Percentiles rank a stretch among this genome's conserved stretches.
phyloP scores from a whole-genome alignment of 2,888 invertebrate species.

The Eulithis testata region DNA sequence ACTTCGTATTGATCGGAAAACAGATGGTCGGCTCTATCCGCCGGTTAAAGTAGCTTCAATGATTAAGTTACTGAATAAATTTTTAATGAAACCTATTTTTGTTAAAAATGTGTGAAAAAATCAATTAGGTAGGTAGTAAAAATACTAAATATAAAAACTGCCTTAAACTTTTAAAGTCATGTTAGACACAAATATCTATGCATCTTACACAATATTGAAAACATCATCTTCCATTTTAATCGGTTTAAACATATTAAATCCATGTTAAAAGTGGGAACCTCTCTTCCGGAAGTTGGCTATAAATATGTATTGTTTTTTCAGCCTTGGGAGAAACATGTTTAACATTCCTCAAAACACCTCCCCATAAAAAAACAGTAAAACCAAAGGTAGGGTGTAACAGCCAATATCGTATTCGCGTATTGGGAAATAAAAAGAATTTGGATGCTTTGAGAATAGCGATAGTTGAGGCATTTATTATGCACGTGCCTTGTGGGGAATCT shows the following conservation, averaged over 20 bases:
- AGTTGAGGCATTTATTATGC: constrained; percentile 72
- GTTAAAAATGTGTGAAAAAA: no score
- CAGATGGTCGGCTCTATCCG: constrained; percentile 12
- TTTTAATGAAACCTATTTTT: no score
- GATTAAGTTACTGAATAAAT: not conserved
- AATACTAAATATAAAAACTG: no score
- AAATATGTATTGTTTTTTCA: not conserved
- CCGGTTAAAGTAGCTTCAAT: not conserved
- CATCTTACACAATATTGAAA: no score
- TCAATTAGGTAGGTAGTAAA: no score
- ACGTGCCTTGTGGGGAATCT: constrained; percentile 67
- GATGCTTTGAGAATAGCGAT: constrained; percentile 59
- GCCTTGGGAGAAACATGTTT: not conserved
- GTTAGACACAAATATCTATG: no score
- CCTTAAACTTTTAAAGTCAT: no score
- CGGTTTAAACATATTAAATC: no score
- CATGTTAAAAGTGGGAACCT: not conserved
- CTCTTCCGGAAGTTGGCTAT: not conserved
- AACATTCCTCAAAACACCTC: constrained; percentile 6
- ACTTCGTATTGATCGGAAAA: constrained; percentile 24
- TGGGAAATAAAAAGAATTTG: constrained; percentile 63
- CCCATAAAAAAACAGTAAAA: constrained; percentile 19
- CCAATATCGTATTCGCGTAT: constrained; percentile 46
- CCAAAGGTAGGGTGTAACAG: constrained; percentile 27
- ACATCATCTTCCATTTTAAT: no score